Conservation (phyloP, 2,888 invertebrate genomes). For the Esperia sulphurella region DNA sequence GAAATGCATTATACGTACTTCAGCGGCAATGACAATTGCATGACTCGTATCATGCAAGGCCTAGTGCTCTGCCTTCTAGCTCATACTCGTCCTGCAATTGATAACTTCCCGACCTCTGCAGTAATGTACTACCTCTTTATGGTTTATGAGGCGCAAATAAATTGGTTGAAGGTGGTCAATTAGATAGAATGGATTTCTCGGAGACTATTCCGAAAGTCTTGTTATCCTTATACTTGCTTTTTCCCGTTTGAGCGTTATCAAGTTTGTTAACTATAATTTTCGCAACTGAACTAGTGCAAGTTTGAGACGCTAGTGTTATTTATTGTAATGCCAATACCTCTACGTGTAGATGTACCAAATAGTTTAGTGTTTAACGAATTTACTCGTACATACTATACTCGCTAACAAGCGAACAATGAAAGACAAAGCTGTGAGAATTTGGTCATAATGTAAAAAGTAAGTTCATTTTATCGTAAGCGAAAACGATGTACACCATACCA, state of each 20-base stretch:
- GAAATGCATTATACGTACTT: too few species aligned
- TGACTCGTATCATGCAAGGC: too few species aligned
- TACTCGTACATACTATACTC: slow-evolving; percentile 59
- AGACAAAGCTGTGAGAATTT: slow-evolving; percentile 80
- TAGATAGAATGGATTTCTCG: too few species aligned
- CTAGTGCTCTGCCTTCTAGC: too few species aligned
- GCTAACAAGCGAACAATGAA: slow-evolving; percentile 75
- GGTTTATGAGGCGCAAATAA: too few species aligned
- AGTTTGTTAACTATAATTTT: not conserved
- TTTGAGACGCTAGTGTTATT: slow-evolving; percentile 35
- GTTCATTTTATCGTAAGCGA: slow-evolving; percentile 66
- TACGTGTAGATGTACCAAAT: slow-evolving; percentile 55
- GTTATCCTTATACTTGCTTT: not conserved
- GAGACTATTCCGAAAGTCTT: too few species aligned
- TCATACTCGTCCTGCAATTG: too few species aligned
- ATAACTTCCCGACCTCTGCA: too few species aligned
- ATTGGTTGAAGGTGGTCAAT: too few species aligned
- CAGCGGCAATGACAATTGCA: too few species aligned
- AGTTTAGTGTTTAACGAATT: slow-evolving; percentile 73
- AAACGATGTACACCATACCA: slow-evolving; percentile 43
- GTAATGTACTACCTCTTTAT: too few species aligned
- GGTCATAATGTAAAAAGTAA: slow-evolving; percentile 74
- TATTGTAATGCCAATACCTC: slow-evolving; percentile 48
- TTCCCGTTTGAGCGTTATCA: not conserved
- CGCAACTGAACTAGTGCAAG: slow-evolving; percentile 18